These are phyloP conservation scores for Phortica magna DNA, from an alignment of 2,888 invertebrate species.

Conservation along the genomic window DNA sequence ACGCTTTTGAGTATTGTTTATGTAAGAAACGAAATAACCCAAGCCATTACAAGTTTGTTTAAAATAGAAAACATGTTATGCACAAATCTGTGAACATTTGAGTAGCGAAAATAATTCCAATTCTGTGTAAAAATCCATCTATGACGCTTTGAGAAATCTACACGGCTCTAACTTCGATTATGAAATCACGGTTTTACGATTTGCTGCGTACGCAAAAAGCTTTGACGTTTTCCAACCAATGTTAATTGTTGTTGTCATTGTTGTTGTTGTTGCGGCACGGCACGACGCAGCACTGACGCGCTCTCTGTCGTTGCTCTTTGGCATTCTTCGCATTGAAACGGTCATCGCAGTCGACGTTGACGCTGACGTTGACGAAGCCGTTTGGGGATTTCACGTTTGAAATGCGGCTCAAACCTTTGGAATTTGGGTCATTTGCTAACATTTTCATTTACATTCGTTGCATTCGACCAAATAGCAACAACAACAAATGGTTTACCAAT, in stretches of 20 bases:
- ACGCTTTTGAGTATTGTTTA: no score
- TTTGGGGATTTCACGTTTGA: conserved; percentile 28
- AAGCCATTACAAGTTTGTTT: no score
- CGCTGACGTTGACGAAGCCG: not conserved
- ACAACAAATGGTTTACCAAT: not conserved
- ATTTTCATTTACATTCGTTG: not conserved
- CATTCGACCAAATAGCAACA: not conserved
- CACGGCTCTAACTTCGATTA: conserved; percentile 4
- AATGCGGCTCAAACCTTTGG: conserved; percentile 20
- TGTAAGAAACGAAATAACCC: no score
- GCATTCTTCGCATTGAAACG: conserved; percentile 16
- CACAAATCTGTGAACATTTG: conserved; percentile 12
- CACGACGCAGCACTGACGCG: no score
- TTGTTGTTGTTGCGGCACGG: no score
- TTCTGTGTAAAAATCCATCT: not conserved
- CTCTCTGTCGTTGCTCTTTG: conserved; percentile 37
- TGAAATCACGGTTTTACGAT: conserved; percentile 31
- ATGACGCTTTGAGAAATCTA: conserved; percentile 9
- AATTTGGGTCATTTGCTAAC: conserved; percentile 23
- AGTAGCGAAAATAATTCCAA: conserved; percentile 23
- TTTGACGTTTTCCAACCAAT: not conserved
- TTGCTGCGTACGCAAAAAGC: not conserved
- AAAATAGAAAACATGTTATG: not conserved
- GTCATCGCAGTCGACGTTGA: not conserved
- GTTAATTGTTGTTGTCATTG: conserved; percentile 33